A percentile compares a stretch with the other conserved stretches of the same genome.
Conservation (phyloP, 1,140 invertebrate species). For the Meloidogyne floridensis region DNA sequence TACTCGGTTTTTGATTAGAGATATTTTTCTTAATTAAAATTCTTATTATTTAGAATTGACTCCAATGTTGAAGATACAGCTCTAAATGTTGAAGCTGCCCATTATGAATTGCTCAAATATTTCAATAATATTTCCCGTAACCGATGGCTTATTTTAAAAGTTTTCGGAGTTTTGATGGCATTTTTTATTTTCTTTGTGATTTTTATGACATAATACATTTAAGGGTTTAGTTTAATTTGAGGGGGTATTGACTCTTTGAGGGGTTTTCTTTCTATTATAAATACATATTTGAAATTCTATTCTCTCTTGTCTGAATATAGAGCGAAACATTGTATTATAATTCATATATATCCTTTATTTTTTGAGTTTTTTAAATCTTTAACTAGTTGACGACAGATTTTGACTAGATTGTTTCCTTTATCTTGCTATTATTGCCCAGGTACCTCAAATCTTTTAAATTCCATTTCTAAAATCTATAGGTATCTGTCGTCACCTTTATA, state of each 20-base stretch:
- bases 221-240: neutral
- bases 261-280: neutral
- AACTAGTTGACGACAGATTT: neutral
- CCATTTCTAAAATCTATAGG: neutral
- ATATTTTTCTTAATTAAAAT: neutral
- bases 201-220: slow-evolving; percentile 72
- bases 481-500: neutral
- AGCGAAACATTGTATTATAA: slow-evolving; percentile 1
- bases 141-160: slow-evolving; percentile 98
- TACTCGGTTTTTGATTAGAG: slow-evolving; percentile 73
- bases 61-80: slow-evolving; percentile 92
- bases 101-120: slow-evolving; percentile 93
- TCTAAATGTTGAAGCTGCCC: slow-evolving; percentile 94
- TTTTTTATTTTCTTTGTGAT: slow-evolving; percentile 99
- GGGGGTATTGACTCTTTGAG: neutral
- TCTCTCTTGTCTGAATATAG: slow-evolving; percentile 5
- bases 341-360: neutral
- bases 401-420: neutral
- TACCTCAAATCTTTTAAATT: too few relatives aligned
- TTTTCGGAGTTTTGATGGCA: slow-evolving; percentile 95
- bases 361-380: neutral
- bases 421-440: too few relatives aligned
- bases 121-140: slow-evolving; percentile 96
- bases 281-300: neutral
- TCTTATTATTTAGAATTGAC: slow-evolving; percentile 79